Evolutionary conservation across 2,797 vertebrate genomes (phyloP).

Genomic region (Trachops cirrhosus): DNA sequence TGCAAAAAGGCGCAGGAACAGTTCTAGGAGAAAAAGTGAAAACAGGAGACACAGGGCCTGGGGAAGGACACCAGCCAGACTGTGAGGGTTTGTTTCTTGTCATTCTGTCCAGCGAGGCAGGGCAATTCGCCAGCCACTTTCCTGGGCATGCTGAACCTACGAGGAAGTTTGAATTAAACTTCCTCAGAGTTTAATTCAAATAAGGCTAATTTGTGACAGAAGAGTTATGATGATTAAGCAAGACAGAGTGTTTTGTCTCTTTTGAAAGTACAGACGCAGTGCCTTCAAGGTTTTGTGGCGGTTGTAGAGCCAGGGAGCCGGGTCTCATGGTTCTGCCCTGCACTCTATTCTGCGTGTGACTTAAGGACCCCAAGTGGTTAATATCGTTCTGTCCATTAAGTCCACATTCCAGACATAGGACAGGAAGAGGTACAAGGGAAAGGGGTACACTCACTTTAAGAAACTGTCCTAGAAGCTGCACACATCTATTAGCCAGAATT

Average conservation of each 20-base stretch:
- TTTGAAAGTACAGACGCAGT: not conserved
- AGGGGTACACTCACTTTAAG: not conserved
- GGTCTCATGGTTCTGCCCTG: not conserved
- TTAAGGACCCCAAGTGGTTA: not conserved
- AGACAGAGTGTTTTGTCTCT: not conserved
- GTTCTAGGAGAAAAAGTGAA: not conserved
- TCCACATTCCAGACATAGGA: not conserved
- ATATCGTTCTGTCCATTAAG: accelerated
- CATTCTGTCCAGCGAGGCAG: no score
- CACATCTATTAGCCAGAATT: not conserved
- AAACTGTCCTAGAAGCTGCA: not conserved
- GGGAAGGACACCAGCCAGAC: not conserved
- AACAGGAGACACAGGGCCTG: not conserved
- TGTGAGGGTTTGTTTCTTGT: not conserved
- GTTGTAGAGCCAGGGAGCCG: not conserved
- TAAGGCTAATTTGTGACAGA: not conserved
- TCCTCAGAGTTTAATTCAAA: not conserved
- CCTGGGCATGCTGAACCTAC: not conserved
- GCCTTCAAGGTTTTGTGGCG: not conserved
- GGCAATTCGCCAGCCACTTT: not conserved
- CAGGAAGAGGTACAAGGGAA: not conserved
- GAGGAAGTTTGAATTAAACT: no score
- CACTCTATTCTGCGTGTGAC: accelerated
- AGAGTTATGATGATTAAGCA: not conserved
- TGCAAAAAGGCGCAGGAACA: not conserved